Base-by-base conservation (phyloP, 2,797 vertebrate species). In the Lophotriccus pileatus region DNA sequence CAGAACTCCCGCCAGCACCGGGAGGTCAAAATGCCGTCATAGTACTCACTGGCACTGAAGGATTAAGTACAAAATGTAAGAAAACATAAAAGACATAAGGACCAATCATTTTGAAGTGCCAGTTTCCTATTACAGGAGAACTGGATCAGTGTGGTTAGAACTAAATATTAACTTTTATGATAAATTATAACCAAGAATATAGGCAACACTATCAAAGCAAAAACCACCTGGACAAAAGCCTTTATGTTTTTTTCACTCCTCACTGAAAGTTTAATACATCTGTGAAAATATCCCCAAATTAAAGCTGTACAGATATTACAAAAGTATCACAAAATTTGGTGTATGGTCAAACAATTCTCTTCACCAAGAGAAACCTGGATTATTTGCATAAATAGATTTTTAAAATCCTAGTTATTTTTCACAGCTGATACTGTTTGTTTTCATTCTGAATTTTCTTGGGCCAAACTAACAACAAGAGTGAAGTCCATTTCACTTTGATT, bases 111-210 rank as follows among this genome's bases (percentile, higher is more conserved):
- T 88, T 84, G 70, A 97, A 95, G 93, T 85, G 93, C 89, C 94
- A 88, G 69, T 89, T 96, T 97, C 62, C 90, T 93, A 69, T 50
- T 79, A 96, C 93, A 96, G 85, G 6, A 90, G 87, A 96, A 96
- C 20, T 88, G 95, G 91, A 95, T 94, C 79, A 52, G 82, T 77
- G 96, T 86, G 28, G 68, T 67, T 95, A 97, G 90, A 96, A 95
- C 86, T 95, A 96, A 96, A 93, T 73, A 96, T 94, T 96, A 97
- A 96, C 97, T 96, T 97, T 93, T 93, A 93, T 90, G 94, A 95
- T 87, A 95, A 97, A 96, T 95, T 96, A 91, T 85, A 96, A 97
- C 87, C 66, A 94, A 89, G 84, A 96, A 59, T 86, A 80, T 4
- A 81, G 63, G 69, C 25, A 67, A 82, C 47, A 15, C 5, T 3